phyloP scores from a whole-genome alignment of 2,797 vertebrate species.

The Characodon lateralis region DNA sequence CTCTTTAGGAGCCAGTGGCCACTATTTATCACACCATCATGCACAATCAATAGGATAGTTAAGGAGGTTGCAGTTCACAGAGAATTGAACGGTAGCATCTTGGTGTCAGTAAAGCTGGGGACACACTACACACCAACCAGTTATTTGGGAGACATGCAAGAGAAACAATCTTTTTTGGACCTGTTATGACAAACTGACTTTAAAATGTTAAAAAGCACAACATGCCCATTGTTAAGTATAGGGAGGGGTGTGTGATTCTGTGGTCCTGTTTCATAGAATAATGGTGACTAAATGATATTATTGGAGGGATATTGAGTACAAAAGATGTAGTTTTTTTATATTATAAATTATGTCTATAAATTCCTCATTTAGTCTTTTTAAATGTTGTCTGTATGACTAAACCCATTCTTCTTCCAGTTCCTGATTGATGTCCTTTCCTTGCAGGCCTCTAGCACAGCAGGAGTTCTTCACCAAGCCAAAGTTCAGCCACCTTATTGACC shows the following conservation, averaged over 20 bases:
- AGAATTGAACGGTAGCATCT: too few relatives aligned
- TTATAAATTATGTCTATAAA: neutral
- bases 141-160: too few relatives aligned
- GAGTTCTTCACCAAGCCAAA: constrained; percentile 87
- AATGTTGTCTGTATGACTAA: neutral
- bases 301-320: neutral
- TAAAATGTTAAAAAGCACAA: neutral
- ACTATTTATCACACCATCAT: too few relatives aligned
- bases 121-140: too few relatives aligned
- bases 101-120: too few relatives aligned
- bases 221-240: neutral
- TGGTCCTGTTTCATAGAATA: neutral
- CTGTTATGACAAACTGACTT: neutral
- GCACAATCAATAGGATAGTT: too few relatives aligned
- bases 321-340: neutral
- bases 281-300: neutral
- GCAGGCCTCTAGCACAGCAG: constrained; percentile 80
- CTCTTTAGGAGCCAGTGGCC: too few relatives aligned
- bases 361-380: neutral
- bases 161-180: too few relatives aligned
- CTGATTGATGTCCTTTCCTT: constrained; percentile 6
- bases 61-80: too few relatives aligned
- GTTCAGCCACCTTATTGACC: constrained; percentile 79
- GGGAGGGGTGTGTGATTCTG: neutral
- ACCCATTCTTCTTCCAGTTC: neutral